Evolutionary conservation across 2,797 vertebrate species (phyloP), one percentile per base, ranked within the genome.

Genomic region (Sebastes trivittatus): DNA sequence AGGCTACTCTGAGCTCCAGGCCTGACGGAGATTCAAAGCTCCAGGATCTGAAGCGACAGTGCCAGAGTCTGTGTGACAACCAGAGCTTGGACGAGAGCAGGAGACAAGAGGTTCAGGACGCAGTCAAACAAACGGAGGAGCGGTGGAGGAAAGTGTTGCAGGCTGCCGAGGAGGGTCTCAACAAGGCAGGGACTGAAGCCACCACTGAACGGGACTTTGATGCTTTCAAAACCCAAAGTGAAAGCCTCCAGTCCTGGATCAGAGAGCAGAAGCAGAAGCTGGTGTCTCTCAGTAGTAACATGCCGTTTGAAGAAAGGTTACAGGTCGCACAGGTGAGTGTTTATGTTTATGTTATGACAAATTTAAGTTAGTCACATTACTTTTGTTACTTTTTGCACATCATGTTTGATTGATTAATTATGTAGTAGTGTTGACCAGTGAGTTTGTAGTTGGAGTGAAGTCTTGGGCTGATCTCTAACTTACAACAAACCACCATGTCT

Each of bases 301-400:
- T 89, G 56, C 92, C 89, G 1, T 80, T 94, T 61, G 94, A 96
- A 0, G 89, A 97, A 84, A 93, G 88, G 83, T 87, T 94, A 11
- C 84, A 92, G 75, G 92, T 87, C 20, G 89, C 94, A 60, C 96
- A 97, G 97, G 98, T 98, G 71, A 84, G 89, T 75, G 22, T 1
- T 49, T 0, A 20, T 8, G 42, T 18, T 46, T 46, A 14, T 16
- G 14, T 42, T 42, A 42, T 42, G 38, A 42, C 1, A 46, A 46
- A 49, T 18, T 49, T 20, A 49, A 20, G 42, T 42, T 42, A 42
- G 38, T 42, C 38, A 42, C 38, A 38, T 38, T 38, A 38, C 36
- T 38, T 38, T 14, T 38, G 36, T 38, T 38, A 36, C 11, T 14
- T 23, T 22, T 54, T 68, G 27, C 11, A 49, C 3, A 34, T 72